Conservation (phyloP, 2,113 vertebrate species). For the Brachypteracias leptosomus region DNA sequence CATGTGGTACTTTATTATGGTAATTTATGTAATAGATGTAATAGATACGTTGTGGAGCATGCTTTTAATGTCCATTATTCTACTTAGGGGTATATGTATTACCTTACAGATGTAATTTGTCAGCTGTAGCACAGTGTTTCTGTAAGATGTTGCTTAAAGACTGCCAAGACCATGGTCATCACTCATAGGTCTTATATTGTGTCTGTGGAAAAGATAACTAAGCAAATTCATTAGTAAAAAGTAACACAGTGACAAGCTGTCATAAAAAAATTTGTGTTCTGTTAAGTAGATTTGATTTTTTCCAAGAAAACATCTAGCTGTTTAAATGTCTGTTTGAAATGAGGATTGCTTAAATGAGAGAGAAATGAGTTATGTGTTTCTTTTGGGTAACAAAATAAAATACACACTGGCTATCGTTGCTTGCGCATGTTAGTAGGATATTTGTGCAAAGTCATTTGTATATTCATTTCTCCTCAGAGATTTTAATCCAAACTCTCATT, state of each 20-base stretch:
- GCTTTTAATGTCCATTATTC: constrained; percentile 37
- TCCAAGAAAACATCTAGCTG: not conserved
- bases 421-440: not conserved
- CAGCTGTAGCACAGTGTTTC: not conserved
- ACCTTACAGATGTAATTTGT: not conserved
- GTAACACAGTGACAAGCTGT: not conserved
- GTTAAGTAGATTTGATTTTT: not conserved
- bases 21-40: constrained; percentile 23
- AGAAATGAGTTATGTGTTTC: not conserved
- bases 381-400: not conserved
- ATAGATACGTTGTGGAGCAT: not conserved
- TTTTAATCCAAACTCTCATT: not conserved
- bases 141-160: not conserved
- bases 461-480: not conserved
- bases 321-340: not conserved
- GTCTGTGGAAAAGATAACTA: not conserved
- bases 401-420: not conserved
- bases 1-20: constrained; percentile 18
- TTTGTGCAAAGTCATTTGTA: not conserved
- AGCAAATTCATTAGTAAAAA: not conserved
- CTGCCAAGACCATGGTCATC: not conserved
- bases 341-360: not conserved
- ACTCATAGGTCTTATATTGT: not conserved
- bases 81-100: constrained; percentile 8
- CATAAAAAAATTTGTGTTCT: not conserved